phyloP scores from a whole-genome alignment of 2,888 invertebrate species.

The Drosophila mettleri region DNA sequence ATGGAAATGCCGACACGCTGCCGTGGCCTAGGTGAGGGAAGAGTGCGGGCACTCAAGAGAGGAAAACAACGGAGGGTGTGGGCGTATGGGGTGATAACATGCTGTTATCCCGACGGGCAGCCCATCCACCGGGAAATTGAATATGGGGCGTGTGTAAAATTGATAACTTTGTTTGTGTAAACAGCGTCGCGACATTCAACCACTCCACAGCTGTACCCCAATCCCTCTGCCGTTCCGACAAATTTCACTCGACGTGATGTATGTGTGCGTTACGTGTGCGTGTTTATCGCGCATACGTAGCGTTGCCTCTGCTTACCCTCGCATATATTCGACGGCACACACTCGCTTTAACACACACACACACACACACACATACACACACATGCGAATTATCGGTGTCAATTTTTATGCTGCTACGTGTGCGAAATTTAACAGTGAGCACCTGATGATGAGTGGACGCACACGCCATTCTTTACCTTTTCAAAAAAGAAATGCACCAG shows the following conservation, averaged over 20 bases:
- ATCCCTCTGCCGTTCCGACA: constrained; percentile 44
- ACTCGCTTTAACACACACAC: constrained; percentile 13
- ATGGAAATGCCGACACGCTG: constrained; percentile 61
- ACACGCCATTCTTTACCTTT: constrained; percentile 50
- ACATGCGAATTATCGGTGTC: constrained; percentile 74
- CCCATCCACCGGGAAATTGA: constrained; percentile 62
- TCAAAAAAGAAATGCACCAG: constrained; percentile 47
- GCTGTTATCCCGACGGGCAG: constrained; percentile 57
- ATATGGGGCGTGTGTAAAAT: constrained; percentile 75
- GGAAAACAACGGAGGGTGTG: not conserved
- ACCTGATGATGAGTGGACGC: constrained; percentile 71
- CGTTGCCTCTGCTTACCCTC: constrained; percentile 44
- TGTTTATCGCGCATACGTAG: constrained; percentile 73
- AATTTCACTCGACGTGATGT: constrained; percentile 68
- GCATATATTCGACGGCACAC: constrained; percentile 11
- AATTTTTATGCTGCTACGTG: constrained; percentile 83
- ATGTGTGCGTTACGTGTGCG: constrained; percentile 68
- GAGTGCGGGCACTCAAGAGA: not conserved
- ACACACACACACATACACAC: constrained; percentile 18
- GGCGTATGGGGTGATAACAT: constrained; percentile 38
- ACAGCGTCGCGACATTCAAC: constrained; percentile 75
- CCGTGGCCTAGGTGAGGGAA: not conserved
- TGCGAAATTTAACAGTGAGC: constrained; percentile 75
- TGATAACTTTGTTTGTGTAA: constrained; percentile 79
- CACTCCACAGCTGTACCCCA: constrained; percentile 6